Evolutionary conservation across 2,113 vertebrate species (phyloP), one percentile per base, ranked within the genome.

Genomic region (Notothenia rossii): DNA sequence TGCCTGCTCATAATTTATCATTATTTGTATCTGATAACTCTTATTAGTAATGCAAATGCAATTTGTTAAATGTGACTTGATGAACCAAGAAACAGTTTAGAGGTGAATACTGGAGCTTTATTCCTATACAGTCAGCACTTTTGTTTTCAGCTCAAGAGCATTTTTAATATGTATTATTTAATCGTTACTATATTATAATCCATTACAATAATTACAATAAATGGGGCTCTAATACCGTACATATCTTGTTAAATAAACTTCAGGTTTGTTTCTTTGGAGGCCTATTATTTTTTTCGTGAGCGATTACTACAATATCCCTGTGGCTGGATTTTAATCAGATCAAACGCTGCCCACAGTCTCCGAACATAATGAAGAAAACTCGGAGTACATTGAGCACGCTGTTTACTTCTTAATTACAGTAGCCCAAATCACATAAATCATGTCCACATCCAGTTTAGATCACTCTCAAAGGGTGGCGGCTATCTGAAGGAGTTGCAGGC

Each of bases 351-450:
- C 65, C 79, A 88, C 81, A 72, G 63, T 51, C 60, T 79, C 43
- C 18, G 36, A 75, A 60, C 55, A 77, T 81, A 89, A 90, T 82
- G 43, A 88, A 77, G 75, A 86, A 88, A 85, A 82, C 40, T 64
- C 36, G 2, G 59, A 77, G 59, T 73, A 79, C 72, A 82, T 58
- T 73, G 78, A 36, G 83, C 73, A 62, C 71, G 49, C 82, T 87
- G 83, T 90, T 91, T 85, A 82, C 77, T 82, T 90, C 90, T 71
- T 84, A 88, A 89, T 91, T 90, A 78, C 67, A 75, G 56, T 82
- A 79, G 60, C 66, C 74, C 55, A 72, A 81, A 91, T 81, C 72
- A 81, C 84, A 91, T 90, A 80, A 88, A 91, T 88, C 82, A 87
- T 40, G 68, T 77, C 81, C 60, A 75, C 79, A 70, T 83, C 77